Percentiles rank a stretch among this genome's conserved stretches.
Conservation (phyloP, 1,140 invertebrate species). For the Philaenus spumarius region DNA sequence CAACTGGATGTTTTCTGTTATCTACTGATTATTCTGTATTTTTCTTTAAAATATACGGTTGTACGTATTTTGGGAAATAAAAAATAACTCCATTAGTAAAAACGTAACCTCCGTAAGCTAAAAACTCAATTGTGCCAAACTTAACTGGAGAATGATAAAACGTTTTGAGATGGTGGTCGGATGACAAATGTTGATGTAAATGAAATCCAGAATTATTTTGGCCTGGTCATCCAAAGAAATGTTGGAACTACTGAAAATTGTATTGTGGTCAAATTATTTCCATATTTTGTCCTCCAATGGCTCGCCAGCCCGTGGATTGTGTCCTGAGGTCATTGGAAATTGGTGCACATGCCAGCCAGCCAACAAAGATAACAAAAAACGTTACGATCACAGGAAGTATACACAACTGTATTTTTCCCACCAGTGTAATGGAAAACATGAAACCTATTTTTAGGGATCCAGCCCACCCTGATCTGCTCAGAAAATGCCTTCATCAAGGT, state of each 20-base stretch:
- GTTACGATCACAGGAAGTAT: neutral
- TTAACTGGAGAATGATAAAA: too few relatives aligned
- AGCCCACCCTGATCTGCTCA: neutral
- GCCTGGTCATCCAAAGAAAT: neutral
- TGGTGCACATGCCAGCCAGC: neutral
- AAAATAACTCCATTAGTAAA: too few relatives aligned
- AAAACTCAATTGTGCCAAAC: too few relatives aligned
- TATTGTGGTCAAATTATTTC: slow-evolving; percentile 4
- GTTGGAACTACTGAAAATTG: neutral
- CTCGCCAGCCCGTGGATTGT: neutral
- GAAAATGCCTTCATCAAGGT: neutral
- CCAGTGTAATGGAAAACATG: neutral
- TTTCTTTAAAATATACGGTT: too few relatives aligned
- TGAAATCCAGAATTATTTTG: neutral
- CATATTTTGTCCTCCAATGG: neutral
- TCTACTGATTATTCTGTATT: too few relatives aligned
- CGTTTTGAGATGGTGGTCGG: neutral
- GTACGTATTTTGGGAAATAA: too few relatives aligned
- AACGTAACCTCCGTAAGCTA: too few relatives aligned
- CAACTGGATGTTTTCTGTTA: too few relatives aligned
- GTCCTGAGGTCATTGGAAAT: neutral
- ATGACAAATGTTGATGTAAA: neutral
- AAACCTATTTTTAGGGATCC: slow-evolving; percentile 12
- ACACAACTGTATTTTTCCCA: neutral
- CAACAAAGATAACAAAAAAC: neutral